Base-by-base conservation (phyloP, 2,797 vertebrate species). In the Gouania willdenowi region DNA sequence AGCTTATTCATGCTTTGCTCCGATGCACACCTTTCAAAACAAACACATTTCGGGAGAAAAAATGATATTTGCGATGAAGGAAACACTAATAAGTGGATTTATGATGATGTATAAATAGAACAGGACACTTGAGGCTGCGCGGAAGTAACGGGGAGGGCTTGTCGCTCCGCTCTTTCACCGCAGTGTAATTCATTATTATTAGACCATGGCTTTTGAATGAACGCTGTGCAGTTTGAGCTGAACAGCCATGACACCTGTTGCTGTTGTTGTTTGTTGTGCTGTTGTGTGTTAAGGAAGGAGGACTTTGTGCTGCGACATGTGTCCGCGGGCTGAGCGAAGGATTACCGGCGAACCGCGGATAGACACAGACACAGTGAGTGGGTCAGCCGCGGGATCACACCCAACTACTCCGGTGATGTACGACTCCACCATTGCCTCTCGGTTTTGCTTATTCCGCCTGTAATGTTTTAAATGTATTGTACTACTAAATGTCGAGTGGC, bases 201-300 rank as follows among this genome's bases (percentile, higher is more conserved):
- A 84, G 81, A 83, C 83, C 83, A 80, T 71, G 37, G 61, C 66
- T 68, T 77, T 73, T 61, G 66, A 75, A 77, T 75, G 73, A 65
- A 40, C 66, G 24, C 5, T 20, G 10, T 75, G 56, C 39, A 31
- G 54, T 26, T 30, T 39, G 23, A 19, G 26, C 33, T 15, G 27
- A 25, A 32, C 10, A 20, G 56, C 12, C 7, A 37, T 63, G 56
- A 41, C 63, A 38, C 34, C 33, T 25, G 45, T 39, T 51, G 37
- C 77, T 62, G 53, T 49, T 43, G 34, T n/a, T 28, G 44, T 41
- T 58, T 29, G 61, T 75, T 62, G n/a, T n/a, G n/a, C n/a, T n/a
- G n/a, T n/a, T n/a, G n/a, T n/a, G n/a, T n/a, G n/a, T n/a, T 37
- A 44, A 79, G 81, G 59, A 81, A 64, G 26, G 28, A 34, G 8